phyloP scores from a whole-genome alignment of 1,140 invertebrate species.

The Aculops lycopersici region DNA sequence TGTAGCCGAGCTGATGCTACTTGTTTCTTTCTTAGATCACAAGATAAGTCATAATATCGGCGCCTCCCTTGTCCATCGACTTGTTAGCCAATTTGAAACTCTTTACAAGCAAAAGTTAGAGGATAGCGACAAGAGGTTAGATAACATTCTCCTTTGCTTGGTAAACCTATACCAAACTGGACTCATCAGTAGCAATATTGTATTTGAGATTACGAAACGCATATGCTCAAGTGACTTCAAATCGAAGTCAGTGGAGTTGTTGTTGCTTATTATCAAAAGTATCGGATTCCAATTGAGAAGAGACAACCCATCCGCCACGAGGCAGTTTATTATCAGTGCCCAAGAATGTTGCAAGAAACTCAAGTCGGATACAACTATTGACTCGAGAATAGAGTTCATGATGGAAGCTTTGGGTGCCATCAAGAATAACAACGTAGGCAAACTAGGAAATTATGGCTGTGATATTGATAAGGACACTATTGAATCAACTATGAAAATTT shows the following conservation, averaged over 20 bases:
- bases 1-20: conserved; percentile 4
- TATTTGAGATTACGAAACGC: conserved; percentile 7
- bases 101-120: background rate
- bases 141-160: conserved; percentile 4
- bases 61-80: conserved; percentile 2
- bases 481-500: background rate
- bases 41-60: conserved; percentile 7
- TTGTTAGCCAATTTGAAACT: conserved; percentile 3
- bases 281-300: conserved; percentile 7
- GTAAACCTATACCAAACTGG: conserved; percentile 5
- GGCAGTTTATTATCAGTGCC: conserved; percentile 3
- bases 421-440: conserved; percentile 8
- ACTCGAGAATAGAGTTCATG: conserved; percentile 5
- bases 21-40: conserved; percentile 4
- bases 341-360: conserved; percentile 1
- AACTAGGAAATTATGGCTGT: conserved; percentile 1
- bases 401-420: conserved; percentile 7
- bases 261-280: conserved; percentile 4
- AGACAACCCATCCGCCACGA: conserved; percentile 6
- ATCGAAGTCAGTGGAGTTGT: conserved; percentile 7
- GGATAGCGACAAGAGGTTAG: conserved; percentile 4
- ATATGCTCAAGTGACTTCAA: conserved; percentile 3
- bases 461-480: background rate
- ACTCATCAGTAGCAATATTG: conserved; percentile 3
- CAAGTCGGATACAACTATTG: background rate